phyloP scores from a whole-genome alignment of 2,797 vertebrate genomes.

The Pangasius larnaudii region DNA sequence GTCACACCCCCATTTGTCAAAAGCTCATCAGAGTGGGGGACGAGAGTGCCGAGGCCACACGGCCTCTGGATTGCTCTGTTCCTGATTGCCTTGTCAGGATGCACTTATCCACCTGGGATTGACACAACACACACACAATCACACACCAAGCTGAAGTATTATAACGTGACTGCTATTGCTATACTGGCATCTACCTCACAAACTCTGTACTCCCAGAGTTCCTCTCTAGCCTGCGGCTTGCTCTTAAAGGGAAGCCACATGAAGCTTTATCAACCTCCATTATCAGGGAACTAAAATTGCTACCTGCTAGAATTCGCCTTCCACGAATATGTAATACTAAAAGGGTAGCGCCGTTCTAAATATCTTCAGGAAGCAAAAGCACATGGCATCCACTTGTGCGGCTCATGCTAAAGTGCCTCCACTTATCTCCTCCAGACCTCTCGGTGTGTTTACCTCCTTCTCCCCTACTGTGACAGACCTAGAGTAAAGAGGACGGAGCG shows the following conservation, averaged over 20 bases:
- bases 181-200: constrained; percentile 62
- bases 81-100: constrained; percentile 80
- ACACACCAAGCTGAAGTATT: constrained; percentile 35
- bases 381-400: constrained; percentile 50
- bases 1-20: constrained; percentile 77
- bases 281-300: constrained; percentile 28
- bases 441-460: constrained; percentile 50
- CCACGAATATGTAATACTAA: constrained; percentile 27
- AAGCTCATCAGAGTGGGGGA: constrained; percentile 81
- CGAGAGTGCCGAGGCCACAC: constrained; percentile 69
- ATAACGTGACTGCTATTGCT: constrained; percentile 30
- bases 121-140: constrained; percentile 54
- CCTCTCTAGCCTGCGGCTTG: constrained; percentile 22
- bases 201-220: constrained; percentile 49
- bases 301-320: constrained; percentile 14
- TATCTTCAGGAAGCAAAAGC: constrained; percentile 62
- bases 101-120: constrained; percentile 77
- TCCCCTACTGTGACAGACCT: constrained; percentile 42
- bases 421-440: constrained; percentile 72
- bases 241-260: background rate
- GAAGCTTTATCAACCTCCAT: constrained; percentile 10
- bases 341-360: constrained; percentile 36
- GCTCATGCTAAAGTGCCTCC: constrained; percentile 71
- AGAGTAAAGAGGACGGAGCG: constrained; percentile 45
- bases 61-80: constrained; percentile 77